Evolutionary conservation across 2,888 invertebrate species (phyloP).

Genomic region (Drymonia ruficornis): DNA sequence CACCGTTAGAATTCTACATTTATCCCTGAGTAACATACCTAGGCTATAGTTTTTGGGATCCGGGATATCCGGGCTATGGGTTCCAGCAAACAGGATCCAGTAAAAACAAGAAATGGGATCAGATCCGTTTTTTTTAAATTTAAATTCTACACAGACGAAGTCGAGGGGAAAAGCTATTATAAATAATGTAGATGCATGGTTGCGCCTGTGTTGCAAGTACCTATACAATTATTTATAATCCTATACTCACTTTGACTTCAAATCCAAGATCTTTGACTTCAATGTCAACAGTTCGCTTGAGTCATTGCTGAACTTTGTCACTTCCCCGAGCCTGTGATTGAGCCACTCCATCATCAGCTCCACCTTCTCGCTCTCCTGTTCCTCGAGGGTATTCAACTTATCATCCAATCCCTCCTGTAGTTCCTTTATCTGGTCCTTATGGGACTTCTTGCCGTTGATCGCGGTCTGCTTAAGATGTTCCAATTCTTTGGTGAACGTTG

Average conservation of each 20-base stretch:
- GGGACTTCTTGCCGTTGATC: constrained; percentile 39
- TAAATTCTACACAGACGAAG: too few relatives aligned
- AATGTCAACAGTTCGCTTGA: constrained; percentile 65
- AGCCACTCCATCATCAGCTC: constrained; percentile 79
- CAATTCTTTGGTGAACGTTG: constrained; percentile 58
- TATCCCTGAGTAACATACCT: too few relatives aligned
- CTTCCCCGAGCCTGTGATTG: constrained; percentile 63
- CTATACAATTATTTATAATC: too few relatives aligned
- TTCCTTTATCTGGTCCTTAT: constrained; percentile 56
- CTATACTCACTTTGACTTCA: constrained; percentile 75
- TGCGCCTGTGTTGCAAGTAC: too few relatives aligned
- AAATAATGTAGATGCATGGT: too few relatives aligned
- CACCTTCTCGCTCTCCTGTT: constrained; percentile 73
- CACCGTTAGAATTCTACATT: too few relatives aligned
- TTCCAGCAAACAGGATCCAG: too few relatives aligned
- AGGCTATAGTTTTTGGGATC: too few relatives aligned
- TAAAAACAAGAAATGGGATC: too few relatives aligned
- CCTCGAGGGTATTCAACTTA: constrained; percentile 62
- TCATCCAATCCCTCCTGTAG: constrained; percentile 65
- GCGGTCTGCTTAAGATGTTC: constrained; percentile 53
- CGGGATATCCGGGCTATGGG: too few relatives aligned
- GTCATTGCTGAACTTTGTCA: constrained; percentile 59
- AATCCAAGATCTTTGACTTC: constrained; percentile 69
- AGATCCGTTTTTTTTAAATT: too few relatives aligned
- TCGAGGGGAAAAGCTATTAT: too few relatives aligned